Evolutionary conservation across 2,888 invertebrate species (phyloP), one percentile per base, ranked within the genome.

Genomic region (Troides aeacus): DNA sequence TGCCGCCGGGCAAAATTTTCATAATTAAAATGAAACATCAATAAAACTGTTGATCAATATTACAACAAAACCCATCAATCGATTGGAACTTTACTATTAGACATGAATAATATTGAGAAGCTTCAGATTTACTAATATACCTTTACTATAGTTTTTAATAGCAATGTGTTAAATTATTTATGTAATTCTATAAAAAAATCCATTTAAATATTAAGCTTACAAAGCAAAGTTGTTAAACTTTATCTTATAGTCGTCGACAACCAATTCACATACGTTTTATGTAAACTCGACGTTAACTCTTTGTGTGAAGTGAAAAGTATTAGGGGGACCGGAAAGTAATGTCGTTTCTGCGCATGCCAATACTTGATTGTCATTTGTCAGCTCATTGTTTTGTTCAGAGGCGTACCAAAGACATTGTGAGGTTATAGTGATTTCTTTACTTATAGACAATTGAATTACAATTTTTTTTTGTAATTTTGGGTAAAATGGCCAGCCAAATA

Each of bases 1-100:
- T 62, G 62, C 53, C 63, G 59, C 17, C 42, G 56, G 53, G 66
- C 23, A 30, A 42, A 60, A 70, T 70, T 62, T 70, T 70, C 59
- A 70, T 70, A 63, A 66, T 66, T 60, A 30, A 30, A 30, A 30
- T 30, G 62, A 70, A 53, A 53, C 56, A 63, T 21, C 56, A 50
- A 59, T 70, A 50, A 66, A 59, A 66, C 30, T 59, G 36, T 30
- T 53, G 42, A 59, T 23, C 18, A 63, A 21, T 58, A 59, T 66
- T 63, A 23, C 57, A 50, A 66, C 39, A 59, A 23, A 50, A 42
- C 39, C 39, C 3, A 64, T 64, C 42, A 68, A 64, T 46, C 3
- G 62, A 36, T 53, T 18, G 17, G 30, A 42, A 46, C 24, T 66
- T 36, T 59, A n/a, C 10, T 8, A 23, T 24, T 23, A 39, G 10